Base-by-base conservation (phyloP, 2,797 vertebrate genomes). In the Pteropus rufus region DNA sequence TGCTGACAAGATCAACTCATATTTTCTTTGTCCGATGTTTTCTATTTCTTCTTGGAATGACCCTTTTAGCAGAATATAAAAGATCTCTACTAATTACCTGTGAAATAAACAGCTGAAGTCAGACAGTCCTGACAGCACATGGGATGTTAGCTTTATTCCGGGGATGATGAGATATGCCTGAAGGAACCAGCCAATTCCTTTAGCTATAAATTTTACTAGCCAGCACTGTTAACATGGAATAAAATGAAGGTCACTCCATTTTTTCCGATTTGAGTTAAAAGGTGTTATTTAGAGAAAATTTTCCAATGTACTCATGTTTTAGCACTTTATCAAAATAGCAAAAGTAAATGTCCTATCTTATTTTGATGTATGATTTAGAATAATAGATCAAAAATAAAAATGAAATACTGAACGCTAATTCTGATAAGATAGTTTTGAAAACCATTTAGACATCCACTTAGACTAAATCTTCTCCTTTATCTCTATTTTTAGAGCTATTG, bases 11-110 rank as follows among this genome's bases (percentile, higher is more conserved):
- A 89, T 94, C 93, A 98, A 95, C 89, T 97, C 97, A 98, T 97
- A 89, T 98, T 98, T 98, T 97, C 98, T 98, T 98, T 98, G 97
- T 98, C 97, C 75, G 36, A 18, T 96, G 80, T 97, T 98, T 96
- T 84, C 96, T 52, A 1, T 97, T 98, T 97, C 95, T 98, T 97
- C 95, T 79, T 91, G 11, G 31, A 98, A 92, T 95, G 93, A 97
- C 94, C 97, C 72, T 95, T 98, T 98, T 98, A 96, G 95, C 92
- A 98, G 96, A 97, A 95, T 97, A 97, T 75, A 97, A 7, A 34
- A 97, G 81, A 96, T 96, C 49, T 97, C 94, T 89, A 82, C 39
- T 98, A 98, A 98, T 98, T 98, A 95, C 67, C 91, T 98, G 10
- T 26, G 96, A 97, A 98, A 97, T 88, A 98, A 95, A 96, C 88